Evolutionary conservation across 2,888 invertebrate genomes (phyloP).

Genomic region (Amphipyra tragopoginis): DNA sequence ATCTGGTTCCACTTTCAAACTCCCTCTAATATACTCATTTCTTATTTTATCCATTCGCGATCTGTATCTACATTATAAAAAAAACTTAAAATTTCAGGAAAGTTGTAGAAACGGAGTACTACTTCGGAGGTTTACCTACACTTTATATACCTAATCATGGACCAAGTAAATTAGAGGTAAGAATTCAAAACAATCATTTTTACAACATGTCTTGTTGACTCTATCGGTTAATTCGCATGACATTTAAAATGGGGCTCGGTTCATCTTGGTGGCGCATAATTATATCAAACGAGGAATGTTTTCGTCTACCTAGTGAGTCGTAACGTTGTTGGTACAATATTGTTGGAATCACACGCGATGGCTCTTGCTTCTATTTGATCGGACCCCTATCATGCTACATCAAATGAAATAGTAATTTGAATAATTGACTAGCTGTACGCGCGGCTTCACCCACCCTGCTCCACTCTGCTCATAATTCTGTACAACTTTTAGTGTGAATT

Average conservation of each 20-base stretch:
- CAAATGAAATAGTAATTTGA: slow-evolving; percentile 14
- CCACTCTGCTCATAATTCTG: too few species aligned
- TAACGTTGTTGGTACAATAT: too few species aligned
- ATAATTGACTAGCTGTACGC: not conserved
- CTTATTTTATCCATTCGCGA: too few species aligned
- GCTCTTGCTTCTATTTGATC: not conserved
- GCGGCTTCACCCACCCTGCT: too few species aligned
- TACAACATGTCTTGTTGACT: too few species aligned
- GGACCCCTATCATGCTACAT: not conserved
- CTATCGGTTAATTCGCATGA: not conserved
- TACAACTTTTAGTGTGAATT: too few species aligned
- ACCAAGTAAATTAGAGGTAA: slow-evolving; percentile 9
- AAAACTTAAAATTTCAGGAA: slow-evolving; percentile 21
- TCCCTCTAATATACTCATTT: too few species aligned
- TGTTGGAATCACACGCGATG: too few species aligned
- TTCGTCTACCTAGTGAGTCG: not conserved
- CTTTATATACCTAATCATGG: slow-evolving; percentile 39
- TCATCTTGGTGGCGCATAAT: not conserved
- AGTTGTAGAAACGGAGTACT: slow-evolving; percentile 3
- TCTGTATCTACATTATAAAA: too few species aligned
- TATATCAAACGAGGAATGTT: not conserved
- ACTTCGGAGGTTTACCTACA: slow-evolving; percentile 32
- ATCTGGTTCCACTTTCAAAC: too few species aligned
- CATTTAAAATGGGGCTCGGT: not conserved
- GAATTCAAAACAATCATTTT: not conserved